Base-by-base conservation (phyloP, 2,113 vertebrate species). In the Oreotrochilus melanogaster region DNA sequence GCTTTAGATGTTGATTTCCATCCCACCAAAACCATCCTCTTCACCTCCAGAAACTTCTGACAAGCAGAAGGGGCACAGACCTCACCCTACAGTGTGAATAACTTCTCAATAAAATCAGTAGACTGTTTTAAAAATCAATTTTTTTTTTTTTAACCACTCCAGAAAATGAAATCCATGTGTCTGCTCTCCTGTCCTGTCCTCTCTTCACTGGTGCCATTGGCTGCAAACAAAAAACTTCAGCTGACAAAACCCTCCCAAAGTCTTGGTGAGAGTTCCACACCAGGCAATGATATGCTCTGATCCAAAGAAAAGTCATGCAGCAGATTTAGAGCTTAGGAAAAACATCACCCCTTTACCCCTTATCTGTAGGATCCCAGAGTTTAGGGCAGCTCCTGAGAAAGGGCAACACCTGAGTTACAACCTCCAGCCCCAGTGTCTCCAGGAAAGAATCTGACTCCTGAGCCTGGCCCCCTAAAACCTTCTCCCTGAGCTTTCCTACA, bases 41-140 rank as follows among this genome's bases (percentile, higher is more conserved):
- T 78, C 42, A 22, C 9, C 54, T 66, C 27, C 35, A 61, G 47
- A 72, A 50, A 27, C 4, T 23, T 5, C 24, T 1, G 7, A 8
- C 53, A 51, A 62, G 12, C 10, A 67, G 53, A 73, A 57, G 35
- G 45, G 7, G 7, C 7, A 10, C 1, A 65, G 27, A 66, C 30
- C 23, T 24, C 14, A 14, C 24, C 17, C 31, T 21, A 15, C 21
- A 7, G 11, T 1, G 21, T 30, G 14, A 43, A 58, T 27, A 17
- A 18, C 22, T 69, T 51, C 54, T 79, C 56, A 53, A n/a, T 14
- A 58, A 69, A 88, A 47, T 22, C 18, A 23, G 16, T 9, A 17
- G 12, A 33, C 1, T 3, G 22, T 15, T 37, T 79, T 66, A 7
- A 18, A 48, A 72, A 39, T 33, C 0, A 0, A 8, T n/a, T 69